Evolutionary conservation across 2,797 vertebrate species (phyloP), one percentile per base, ranked within the genome.

Genomic region (Microctenopoma lineatum): DNA sequence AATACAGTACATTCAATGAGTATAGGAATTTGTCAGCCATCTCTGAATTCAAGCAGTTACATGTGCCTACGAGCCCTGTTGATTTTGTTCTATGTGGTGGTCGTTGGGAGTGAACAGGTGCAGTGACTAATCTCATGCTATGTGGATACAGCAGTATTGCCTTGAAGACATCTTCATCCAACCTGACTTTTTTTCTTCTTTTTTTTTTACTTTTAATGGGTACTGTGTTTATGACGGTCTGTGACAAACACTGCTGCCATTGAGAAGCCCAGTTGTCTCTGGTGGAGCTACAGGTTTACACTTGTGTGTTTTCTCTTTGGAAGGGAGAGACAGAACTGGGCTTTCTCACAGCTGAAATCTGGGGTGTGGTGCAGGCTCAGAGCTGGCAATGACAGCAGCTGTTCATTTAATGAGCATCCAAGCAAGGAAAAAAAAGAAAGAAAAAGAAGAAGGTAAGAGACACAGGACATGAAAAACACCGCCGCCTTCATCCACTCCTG

Each of bases 1-100:
- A 96, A 96, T 97, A 98, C 98, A 97, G 96, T 99, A 99, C 98
- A 99, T 99, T 99, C 97, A 97, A 96, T 97, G 96, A 97, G 94
- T 97, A 97, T 95, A 96, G 95, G 95, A 96, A 96, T 94, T 95
- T 96, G 90, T 95, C 94, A 95, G 95, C 94, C 93, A 94, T 94
- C 94, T 94, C 93, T 93, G 90, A 92, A 92, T 88, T 92, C 86
- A 91, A 93, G 92, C 92, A 81, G 87, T 87, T 92, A 91, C 88
- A 86, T 90, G 91, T 92, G 92, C 91, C 88, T 90, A 89, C 66
- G 70, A 94, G 92, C 92, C 92, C 92, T 93, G 91, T 91, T 88
- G 84, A 91, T 88, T 73, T 91, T 86, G 89, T 90, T 92, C 85
- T 93, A 90, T 86, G 90, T 92, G 91, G 90, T 92, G 91, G 86